phyloP scores from a whole-genome alignment of 2,113 vertebrate genomes.

The Callipepla squamata region DNA sequence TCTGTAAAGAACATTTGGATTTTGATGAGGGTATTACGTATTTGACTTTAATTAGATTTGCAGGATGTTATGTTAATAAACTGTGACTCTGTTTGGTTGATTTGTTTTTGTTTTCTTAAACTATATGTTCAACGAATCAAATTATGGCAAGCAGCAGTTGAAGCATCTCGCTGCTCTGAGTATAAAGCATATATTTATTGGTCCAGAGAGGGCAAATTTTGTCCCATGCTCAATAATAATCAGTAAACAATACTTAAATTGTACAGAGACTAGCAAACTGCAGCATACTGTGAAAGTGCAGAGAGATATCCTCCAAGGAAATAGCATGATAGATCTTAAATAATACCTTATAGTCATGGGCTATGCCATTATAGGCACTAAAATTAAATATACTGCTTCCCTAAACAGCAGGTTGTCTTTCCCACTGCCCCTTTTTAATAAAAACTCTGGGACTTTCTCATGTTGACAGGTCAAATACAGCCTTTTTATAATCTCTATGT shows the following conservation, averaged over 20 bases:
- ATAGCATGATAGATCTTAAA: slow-evolving; percentile 24
- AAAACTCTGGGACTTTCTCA: slow-evolving; percentile 26
- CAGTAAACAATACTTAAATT: slow-evolving; percentile 46
- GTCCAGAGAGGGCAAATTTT: slow-evolving; percentile 29
- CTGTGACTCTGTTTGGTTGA: background rate
- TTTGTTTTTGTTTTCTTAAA: slow-evolving; percentile 17
- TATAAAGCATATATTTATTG: background rate
- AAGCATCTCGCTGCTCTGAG: background rate
- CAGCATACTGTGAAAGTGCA: slow-evolving; percentile 25
- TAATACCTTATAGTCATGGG: slow-evolving; percentile 34
- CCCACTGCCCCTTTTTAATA: slow-evolving; percentile 51
- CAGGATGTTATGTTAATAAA: slow-evolving; percentile 73
- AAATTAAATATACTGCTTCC: slow-evolving; percentile 49
- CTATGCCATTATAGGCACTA: slow-evolving; percentile 26
- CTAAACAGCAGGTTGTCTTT: slow-evolving; percentile 42
- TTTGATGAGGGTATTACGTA: slow-evolving; percentile 77
- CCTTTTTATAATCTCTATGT: background rate
- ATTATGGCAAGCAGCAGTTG: background rate
- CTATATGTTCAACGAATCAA: background rate
- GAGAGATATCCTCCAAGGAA: slow-evolving; percentile 35
- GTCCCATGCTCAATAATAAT: slow-evolving; percentile 44
- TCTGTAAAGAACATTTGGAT: slow-evolving; percentile 81
- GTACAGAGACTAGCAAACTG: slow-evolving; percentile 31
- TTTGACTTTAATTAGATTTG: slow-evolving; percentile 84
- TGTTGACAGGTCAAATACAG: slow-evolving; percentile 29